These are phyloP conservation scores for Nothobranchius furzeri DNA, from an alignment of 2,113 vertebrate genomes.

Conservation along the genomic window DNA sequence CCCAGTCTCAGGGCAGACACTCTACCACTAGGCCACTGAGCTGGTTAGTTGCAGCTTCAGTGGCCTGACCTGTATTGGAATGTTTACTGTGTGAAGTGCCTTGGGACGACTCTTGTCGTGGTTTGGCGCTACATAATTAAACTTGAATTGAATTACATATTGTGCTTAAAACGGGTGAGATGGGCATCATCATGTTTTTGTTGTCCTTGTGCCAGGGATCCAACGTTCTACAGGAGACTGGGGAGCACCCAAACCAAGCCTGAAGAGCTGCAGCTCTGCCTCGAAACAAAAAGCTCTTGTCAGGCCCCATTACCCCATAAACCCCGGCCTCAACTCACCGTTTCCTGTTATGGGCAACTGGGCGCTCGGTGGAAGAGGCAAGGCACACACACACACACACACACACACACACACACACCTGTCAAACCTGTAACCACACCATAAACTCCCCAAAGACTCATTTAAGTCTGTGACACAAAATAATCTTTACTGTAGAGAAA, in stretches of 20 bases:
- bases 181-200: constrained; percentile 69
- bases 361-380: constrained; percentile 11
- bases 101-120: no score
- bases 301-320: constrained; percentile 67
- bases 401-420: constrained; percentile 11
- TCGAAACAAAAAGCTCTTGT: constrained; percentile 74
- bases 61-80: no score
- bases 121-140: no score
- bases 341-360: constrained; percentile 73
- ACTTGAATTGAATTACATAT: no score
- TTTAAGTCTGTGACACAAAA: constrained; percentile 33
- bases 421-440: constrained; percentile 32
- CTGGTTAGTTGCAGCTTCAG: no score
- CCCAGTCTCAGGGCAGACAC: no score
- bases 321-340: constrained; percentile 72
- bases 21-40: no score
- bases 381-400: constrained; percentile 18
- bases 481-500: constrained; percentile 17
- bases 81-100: no score
- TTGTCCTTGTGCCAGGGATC: constrained; percentile 72
- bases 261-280: constrained; percentile 70
- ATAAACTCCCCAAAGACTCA: constrained; percentile 35
- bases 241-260: constrained; percentile 64
- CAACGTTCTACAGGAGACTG: constrained; percentile 63
- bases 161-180: background rate